Base-by-base conservation (phyloP, 2,113 vertebrate genomes). In the Promerops cafer region DNA sequence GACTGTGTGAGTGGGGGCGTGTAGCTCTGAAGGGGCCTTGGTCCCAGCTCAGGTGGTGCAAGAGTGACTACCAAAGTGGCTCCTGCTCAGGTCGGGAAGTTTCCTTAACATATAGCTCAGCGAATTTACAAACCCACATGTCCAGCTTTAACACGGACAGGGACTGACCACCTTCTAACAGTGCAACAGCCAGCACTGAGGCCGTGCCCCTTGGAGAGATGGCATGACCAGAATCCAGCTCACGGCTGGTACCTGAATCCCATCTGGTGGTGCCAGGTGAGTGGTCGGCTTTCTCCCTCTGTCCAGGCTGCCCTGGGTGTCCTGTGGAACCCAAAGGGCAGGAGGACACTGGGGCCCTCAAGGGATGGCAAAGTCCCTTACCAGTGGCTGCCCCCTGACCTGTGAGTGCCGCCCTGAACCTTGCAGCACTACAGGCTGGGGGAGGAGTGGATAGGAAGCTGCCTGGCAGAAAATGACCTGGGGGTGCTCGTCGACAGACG, bases 181-280 rank as follows among this genome's bases (percentile, higher is more conserved):
- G 26, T 0, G 2, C 26, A 37, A 31, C 14, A 49, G 40, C 24
- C 22, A 22, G 16, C 0, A 0, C 39, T n/a, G 28, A 59, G 53
- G n/a, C 47, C 40, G 21, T 31, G 14, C 16, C 20, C 40, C 4
- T 2, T 0, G 1, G n/a, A 75, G 39, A 24, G 53, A 19, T 0
- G 1, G 14, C 16, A 19, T 0, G 0, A 40, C 20, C 14, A 39
- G 7, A 63, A 19, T 23, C 9, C 15, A n/a, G 2, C 9, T 11
- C 0, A 0, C 15, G 8, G 16, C 28, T 1, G 20, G n/a, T 14
- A 8, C 6, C 10, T 22, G 4, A 40, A 37, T 30, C 14, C 30
- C 1, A 1, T 54, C 30, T 20, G n/a, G 27, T 13, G 24, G 31
- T 16, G 30, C 12, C 0, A 0, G 15, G 10, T 11, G 10, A 24